phyloP scores from a whole-genome alignment of 2,113 vertebrate genomes.

The Callocephalon fimbriatum region DNA sequence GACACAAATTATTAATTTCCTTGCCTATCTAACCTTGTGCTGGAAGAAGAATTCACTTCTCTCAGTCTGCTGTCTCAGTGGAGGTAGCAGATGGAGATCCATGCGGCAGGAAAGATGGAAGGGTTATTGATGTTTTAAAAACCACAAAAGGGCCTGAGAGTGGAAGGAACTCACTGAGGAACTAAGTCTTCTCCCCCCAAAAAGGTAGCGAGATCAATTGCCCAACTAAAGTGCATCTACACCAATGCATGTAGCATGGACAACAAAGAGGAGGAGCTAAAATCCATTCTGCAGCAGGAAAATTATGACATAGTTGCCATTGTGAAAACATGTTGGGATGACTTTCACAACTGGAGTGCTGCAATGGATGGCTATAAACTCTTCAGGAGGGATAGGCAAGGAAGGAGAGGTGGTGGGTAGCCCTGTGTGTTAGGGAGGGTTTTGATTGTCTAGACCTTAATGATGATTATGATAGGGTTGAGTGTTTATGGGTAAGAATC shows the following conservation, averaged over 20 bases:
- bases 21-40: neutral
- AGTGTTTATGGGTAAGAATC: neutral
- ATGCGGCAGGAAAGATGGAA: neutral
- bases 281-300: neutral
- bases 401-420: neutral
- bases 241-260: rapidly evolving
- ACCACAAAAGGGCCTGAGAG: neutral
- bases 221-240: neutral
- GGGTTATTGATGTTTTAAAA: neutral
- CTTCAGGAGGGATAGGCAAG: neutral
- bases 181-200: neutral
- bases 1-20: neutral
- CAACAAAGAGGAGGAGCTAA: neutral
- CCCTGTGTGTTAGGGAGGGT: neutral
- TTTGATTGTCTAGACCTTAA: neutral
- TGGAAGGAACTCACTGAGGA: neutral
- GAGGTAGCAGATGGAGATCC: neutral
- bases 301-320: neutral
- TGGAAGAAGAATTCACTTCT: neutral
- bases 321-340: neutral
- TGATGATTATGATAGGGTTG: neutral
- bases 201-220: neutral
- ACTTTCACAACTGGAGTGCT: neutral
- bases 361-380: neutral
- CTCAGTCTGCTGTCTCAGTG: neutral